Evolutionary conservation across 2,113 vertebrate species (phyloP), one percentile per base, ranked within the genome.

Genomic region (Calyptomena viridis): DNA sequence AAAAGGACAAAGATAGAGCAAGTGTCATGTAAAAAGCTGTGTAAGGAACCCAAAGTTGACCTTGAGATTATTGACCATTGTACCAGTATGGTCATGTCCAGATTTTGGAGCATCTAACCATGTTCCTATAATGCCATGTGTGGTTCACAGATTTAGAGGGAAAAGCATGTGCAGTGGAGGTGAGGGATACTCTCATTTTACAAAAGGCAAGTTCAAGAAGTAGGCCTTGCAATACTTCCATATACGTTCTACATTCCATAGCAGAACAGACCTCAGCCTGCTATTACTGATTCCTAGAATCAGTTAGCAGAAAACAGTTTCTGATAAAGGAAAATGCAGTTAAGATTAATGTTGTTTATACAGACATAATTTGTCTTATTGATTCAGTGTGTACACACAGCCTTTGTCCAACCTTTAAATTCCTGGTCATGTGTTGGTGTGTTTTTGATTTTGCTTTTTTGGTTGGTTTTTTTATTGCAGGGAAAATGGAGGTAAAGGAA

Each of bases 401-500:
- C 2, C 23, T 82, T 77, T 76, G 42, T 47, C 11, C 33, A 76
- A 8, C 4, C 7, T 80, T 84, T 30, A 63, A 39, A 69, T 79
- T 68, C 19, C 14, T 55, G 19, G 37, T 72, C 13, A 27, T 4
- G 0, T 64, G 2, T 6, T 87, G 11, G 6, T 53, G 14, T 22
- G 3, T 2, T 55, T 86, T 83, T 30, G 14, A 1, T 20, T 64
- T 55, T 58, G 1, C 3, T 11, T 28, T 73, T 33, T 44, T 22
- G 12, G 42, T 44, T 44, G 42, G 14, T 30, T 42, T 20, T 40
- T 63, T 62, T 37, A 20, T 7, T 25, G 4, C 20, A 13, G 2
- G 1, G 2, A 11, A 3, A 24, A 13, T 20, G 3, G 5, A 1
- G 3, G 5, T 24, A 64, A 9, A 12, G 10, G 7, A 72, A 72